A percentile compares a stretch with the other conserved stretches of the same genome.
Conservation (phyloP, 2,888 invertebrate genomes). For the Megamerina dolium region DNA sequence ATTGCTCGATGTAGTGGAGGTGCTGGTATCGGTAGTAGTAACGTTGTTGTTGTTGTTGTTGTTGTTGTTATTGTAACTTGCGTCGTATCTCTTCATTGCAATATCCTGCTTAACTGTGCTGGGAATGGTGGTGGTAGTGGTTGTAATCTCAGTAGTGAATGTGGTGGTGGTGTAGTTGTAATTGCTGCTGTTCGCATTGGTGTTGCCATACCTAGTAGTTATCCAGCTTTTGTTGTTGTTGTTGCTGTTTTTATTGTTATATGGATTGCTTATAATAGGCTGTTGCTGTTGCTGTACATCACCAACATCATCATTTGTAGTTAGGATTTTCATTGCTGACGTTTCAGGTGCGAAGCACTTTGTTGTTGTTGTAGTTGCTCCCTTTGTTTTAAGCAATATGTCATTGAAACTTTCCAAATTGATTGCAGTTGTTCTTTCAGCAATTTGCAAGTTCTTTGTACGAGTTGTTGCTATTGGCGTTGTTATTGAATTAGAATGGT, state of each 20-base stretch:
- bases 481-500: too few relatives aligned
- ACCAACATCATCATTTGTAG: too few relatives aligned
- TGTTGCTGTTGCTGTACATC: constrained; percentile 24
- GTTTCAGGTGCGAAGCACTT: too few relatives aligned
- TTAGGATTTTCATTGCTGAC: too few relatives aligned
- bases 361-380: constrained; percentile 16
- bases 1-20: neutral
- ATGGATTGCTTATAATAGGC: constrained; percentile 11
- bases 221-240: constrained; percentile 3
- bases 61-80: constrained; percentile 20
- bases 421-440: constrained; percentile 29
- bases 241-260: constrained; percentile 15
- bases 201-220: too few relatives aligned
- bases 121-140: too few relatives aligned
- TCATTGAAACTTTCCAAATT: constrained; percentile 32
- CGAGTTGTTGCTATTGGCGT: constrained; percentile 11
- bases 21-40: neutral
- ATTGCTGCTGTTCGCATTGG: neutral
- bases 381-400: constrained; percentile 17
- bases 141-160: constrained; percentile 12
- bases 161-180: constrained; percentile 15
- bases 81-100: too few relatives aligned
- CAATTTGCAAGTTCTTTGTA: constrained; percentile 20
- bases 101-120: too few relatives aligned
- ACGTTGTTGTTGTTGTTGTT: constrained; percentile 8